These are phyloP conservation scores for Trichogramma evanescens DNA, from an alignment of 2,888 invertebrate genomes.

Conservation along the genomic window DNA sequence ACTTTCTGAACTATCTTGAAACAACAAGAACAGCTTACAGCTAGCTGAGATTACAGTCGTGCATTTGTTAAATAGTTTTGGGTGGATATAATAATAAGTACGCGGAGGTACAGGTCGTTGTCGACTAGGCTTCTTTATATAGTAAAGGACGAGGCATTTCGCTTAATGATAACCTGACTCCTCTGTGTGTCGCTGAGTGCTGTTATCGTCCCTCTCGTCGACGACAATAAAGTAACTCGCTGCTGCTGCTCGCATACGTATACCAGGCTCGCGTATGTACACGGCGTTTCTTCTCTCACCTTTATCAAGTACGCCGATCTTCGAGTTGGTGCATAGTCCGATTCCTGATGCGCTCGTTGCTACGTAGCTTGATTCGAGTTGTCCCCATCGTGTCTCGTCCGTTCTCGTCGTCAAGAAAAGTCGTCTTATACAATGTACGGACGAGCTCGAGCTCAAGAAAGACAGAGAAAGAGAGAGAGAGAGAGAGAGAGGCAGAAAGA, in stretches of 20 bases:
- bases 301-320: neutral
- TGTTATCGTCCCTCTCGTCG: slow-evolving; percentile 25
- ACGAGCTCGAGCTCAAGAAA: too few species aligned
- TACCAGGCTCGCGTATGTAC: slow-evolving; percentile 11
- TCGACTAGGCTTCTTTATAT: too few species aligned
- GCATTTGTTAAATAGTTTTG: too few species aligned
- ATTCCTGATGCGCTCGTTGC: slow-evolving; percentile 12
- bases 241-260: slow-evolving; percentile 12
- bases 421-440: too few species aligned
- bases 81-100: too few species aligned
- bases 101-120: too few species aligned
- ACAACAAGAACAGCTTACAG: too few species aligned
- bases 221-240: slow-evolving; percentile 25
- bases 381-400: neutral
- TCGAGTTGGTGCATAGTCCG: slow-evolving; percentile 7
- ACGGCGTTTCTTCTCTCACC: slow-evolving; percentile 22
- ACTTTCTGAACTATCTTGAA: too few species aligned
- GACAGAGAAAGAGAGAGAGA: too few species aligned
- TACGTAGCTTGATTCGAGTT: slow-evolving; percentile 18
- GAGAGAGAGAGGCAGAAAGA: too few species aligned
- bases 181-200: slow-evolving; percentile 7
- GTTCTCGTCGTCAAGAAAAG: too few species aligned
- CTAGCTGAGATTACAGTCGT: too few species aligned
- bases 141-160: slow-evolving; percentile 45
- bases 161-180: slow-evolving; percentile 47